phyloP scores from a whole-genome alignment of 2,888 invertebrate genomes.

The Formica aserva region DNA sequence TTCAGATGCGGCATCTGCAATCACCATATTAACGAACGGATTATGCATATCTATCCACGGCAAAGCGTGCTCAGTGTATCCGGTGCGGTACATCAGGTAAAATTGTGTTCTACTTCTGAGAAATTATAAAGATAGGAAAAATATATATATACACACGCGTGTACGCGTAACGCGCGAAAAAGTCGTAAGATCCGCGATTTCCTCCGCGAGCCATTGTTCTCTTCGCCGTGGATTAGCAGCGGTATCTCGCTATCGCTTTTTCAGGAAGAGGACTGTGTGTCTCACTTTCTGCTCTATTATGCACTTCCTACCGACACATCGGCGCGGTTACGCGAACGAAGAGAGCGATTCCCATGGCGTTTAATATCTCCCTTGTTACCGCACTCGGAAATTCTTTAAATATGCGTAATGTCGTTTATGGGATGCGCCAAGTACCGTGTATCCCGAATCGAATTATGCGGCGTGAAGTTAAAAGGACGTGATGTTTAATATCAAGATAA shows the following conservation, averaged over 20 bases:
- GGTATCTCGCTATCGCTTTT: constrained; percentile 43
- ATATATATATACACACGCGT: neutral
- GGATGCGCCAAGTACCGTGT: neutral
- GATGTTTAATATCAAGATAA: neutral
- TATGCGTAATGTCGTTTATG: constrained; percentile 42
- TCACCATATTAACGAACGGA: constrained; percentile 32
- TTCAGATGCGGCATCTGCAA: constrained; percentile 1
- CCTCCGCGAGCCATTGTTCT: constrained; percentile 61
- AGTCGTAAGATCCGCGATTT: constrained; percentile 39
- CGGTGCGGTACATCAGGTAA: neutral
- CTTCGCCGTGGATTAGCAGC: constrained; percentile 46
- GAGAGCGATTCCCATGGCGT: constrained; percentile 65
- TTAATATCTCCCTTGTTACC: constrained; percentile 55
- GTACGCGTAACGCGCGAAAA: constrained; percentile 31
- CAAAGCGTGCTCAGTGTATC: neutral
- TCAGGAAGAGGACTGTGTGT: constrained; percentile 64
- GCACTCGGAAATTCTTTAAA: constrained; percentile 34
- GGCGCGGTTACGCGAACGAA: constrained; percentile 36
- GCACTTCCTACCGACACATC: constrained; percentile 60
- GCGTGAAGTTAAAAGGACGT: neutral
- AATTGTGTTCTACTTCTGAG: constrained; percentile 21
- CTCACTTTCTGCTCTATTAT: constrained; percentile 74
- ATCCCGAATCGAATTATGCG: constrained; percentile 19
- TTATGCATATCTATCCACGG: constrained; percentile 3
- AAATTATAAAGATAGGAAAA: constrained; percentile 3